Evolutionary conservation across 2,888 invertebrate species (phyloP).

Genomic region (Polyploca ridens): DNA sequence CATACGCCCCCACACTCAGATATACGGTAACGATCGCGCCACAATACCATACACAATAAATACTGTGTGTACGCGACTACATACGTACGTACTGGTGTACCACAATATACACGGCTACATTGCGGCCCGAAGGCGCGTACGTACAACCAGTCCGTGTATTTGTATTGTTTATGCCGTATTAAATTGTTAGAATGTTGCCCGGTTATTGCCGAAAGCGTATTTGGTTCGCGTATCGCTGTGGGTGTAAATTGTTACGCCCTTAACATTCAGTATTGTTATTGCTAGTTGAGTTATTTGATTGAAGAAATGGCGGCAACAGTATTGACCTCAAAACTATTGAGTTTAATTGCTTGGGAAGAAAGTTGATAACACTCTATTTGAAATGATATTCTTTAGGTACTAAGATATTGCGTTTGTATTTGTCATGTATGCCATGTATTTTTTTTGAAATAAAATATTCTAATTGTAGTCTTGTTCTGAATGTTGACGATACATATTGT

Average conservation of each 20-base stretch:
- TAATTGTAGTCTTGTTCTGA: too few species aligned
- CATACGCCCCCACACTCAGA: conserved; percentile 74
- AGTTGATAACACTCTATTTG: background rate
- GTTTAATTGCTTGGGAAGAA: conserved; percentile 4
- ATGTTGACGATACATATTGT: background rate
- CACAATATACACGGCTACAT: conserved; percentile 12
- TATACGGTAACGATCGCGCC: conserved; percentile 81
- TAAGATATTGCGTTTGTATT: background rate
- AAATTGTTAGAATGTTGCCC: conserved; percentile 82
- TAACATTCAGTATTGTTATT: conserved; percentile 46
- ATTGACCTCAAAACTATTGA: conserved; percentile 3
- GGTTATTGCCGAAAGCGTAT: conserved; percentile 83
- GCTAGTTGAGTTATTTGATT: conserved; percentile 10
- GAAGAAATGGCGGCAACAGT: background rate
- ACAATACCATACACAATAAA: conserved; percentile 83
- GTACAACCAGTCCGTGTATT: conserved; percentile 64
- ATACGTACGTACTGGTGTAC: conserved; percentile 44
- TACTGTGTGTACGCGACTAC: conserved; percentile 73
- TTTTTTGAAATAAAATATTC: background rate
- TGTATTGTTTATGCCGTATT: conserved; percentile 82
- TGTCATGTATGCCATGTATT: background rate
- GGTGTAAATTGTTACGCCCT: conserved; percentile 63
- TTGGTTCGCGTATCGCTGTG: conserved; percentile 75
- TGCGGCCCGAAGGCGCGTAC: conserved; percentile 55
- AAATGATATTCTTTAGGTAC: background rate